A percentile compares a stretch with the other conserved stretches of the same genome.
These are phyloP conservation scores for Zelleria hepariella DNA, from an alignment of 2,888 invertebrate genomes.

Conservation along the genomic window DNA sequence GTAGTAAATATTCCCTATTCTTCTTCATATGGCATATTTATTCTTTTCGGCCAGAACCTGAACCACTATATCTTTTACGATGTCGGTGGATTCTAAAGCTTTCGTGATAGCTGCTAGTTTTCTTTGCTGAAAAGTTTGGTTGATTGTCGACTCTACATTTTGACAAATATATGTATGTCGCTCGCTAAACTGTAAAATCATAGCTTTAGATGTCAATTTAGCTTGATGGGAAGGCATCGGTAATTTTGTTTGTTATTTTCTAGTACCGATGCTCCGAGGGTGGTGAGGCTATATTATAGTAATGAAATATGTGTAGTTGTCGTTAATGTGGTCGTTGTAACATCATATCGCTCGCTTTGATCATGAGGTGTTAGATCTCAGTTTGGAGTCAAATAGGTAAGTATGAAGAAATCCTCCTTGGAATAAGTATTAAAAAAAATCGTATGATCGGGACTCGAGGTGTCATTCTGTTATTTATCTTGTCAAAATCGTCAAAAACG, in stretches of 20 bases:
- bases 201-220: not conserved
- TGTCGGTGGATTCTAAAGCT: not conserved
- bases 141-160: not conserved
- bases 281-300: constrained; percentile 30
- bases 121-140: not conserved
- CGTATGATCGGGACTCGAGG: no score
- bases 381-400: no score
- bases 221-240: not conserved
- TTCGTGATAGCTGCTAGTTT: not conserved
- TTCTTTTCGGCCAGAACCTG: constrained; percentile 29
- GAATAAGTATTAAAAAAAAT: no score
- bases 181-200: not conserved
- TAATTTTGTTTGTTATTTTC: constrained; percentile 59
- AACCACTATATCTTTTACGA: not conserved
- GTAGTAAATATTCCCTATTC: constrained; percentile 45
- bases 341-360: constrained; percentile 8
- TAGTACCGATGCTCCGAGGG: constrained; percentile 57
- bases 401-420: no score
- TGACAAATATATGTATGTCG: not conserved
- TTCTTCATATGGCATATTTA: constrained; percentile 55
- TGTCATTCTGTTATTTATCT: no score
- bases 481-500: no score
- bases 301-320: constrained; percentile 53
- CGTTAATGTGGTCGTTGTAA: constrained; percentile 38
- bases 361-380: not conserved